Conservation (phyloP, 2,797 vertebrate genomes). For the Cottoperca gobio region DNA sequence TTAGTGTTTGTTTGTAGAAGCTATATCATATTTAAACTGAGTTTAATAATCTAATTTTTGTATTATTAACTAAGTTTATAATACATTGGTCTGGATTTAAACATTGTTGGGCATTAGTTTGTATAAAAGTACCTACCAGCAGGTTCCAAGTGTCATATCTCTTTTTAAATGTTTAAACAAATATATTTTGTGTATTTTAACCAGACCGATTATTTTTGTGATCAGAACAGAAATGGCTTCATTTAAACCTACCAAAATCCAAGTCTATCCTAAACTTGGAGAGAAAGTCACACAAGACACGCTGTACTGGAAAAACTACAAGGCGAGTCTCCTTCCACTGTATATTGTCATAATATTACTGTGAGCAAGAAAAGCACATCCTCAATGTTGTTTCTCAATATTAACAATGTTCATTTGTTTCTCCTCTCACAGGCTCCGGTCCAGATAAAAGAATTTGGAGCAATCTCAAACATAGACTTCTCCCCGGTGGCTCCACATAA, state of each 20-base stretch:
- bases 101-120: background rate
- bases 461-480: constrained; percentile 92
- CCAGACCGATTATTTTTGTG: background rate
- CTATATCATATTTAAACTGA: background rate
- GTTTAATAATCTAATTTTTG: background rate
- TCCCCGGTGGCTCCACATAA: constrained; percentile 90
- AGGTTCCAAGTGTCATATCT: background rate
- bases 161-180: background rate
- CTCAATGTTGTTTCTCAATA: background rate
- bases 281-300: constrained; percentile 93
- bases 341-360: accelerated
- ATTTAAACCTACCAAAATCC: constrained; percentile 90
- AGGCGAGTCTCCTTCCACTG: constrained; percentile 75
- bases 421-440: constrained; percentile 86
- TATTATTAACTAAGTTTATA: too few species aligned
- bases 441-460: constrained; percentile 97
- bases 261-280: constrained; percentile 88
- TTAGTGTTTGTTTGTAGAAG: background rate
- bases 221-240: constrained; percentile 82
- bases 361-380: background rate
- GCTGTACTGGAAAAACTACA: constrained; percentile 93
- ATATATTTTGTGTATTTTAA: too few species aligned
- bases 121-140: background rate
- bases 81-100: background rate
- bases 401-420: background rate